phyloP scores from a whole-genome alignment of 2,888 invertebrate species.

The Trichopoda pennipes region DNA sequence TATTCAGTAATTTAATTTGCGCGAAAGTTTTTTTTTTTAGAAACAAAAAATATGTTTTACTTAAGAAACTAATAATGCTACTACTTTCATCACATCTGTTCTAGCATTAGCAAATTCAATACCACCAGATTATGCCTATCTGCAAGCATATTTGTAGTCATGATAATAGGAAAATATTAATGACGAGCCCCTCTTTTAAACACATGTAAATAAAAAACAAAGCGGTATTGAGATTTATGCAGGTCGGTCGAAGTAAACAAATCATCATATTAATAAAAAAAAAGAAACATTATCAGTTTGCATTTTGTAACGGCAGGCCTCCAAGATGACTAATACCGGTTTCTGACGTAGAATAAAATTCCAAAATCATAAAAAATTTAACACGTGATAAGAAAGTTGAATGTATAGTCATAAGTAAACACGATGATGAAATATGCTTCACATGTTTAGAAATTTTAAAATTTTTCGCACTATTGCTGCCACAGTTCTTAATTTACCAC shows the following conservation, averaged over 20 bases:
- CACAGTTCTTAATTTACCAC: neutral
- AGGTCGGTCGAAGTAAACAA: neutral
- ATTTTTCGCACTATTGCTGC: no score
- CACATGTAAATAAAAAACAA: no score
- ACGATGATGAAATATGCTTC: neutral
- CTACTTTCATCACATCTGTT: no score
- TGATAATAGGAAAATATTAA: constrained; percentile 35
- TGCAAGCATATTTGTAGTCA: no score
- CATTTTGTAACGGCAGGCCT: constrained; percentile 50
- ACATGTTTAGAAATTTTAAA: no score
- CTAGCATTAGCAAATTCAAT: no score
- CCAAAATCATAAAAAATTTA: neutral
- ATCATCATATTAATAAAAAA: neutral
- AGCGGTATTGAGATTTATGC: neutral
- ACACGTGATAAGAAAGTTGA: constrained; percentile 48
- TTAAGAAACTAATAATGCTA: no score
- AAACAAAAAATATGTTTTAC: no score
- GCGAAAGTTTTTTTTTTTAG: no score
- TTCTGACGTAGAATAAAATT: neutral
- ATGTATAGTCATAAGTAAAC: neutral
- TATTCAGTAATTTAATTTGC: no score
- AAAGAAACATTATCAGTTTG: neutral
- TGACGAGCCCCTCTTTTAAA: no score
- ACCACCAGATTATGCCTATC: no score
- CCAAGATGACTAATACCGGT: constrained; percentile 63